Evolutionary conservation across 2,113 vertebrate genomes (phyloP).

Genomic region (Aleadryas rufinucha): DNA sequence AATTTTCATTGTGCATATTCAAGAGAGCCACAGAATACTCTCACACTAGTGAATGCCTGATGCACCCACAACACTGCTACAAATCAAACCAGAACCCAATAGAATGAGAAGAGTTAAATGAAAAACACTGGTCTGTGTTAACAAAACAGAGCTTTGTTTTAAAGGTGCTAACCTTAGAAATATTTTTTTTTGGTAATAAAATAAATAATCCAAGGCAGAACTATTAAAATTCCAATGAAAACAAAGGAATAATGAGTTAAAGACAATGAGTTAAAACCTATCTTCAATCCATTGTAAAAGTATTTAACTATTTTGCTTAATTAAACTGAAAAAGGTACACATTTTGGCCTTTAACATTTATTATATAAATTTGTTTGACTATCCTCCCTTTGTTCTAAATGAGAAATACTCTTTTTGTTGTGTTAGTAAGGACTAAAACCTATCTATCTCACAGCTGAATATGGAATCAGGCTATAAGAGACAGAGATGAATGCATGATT

Average conservation of each 20-base stretch:
- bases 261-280: neutral
- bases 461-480: neutral
- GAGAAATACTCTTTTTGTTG: neutral
- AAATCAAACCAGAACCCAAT: neutral
- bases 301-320: neutral
- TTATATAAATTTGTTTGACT: neutral
- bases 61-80: neutral
- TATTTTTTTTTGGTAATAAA: neutral
- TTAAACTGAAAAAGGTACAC: neutral
- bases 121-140: too few relatives aligned
- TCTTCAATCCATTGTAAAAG: neutral
- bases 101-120: neutral
- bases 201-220: neutral
- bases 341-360: neutral
- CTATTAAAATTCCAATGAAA: neutral
- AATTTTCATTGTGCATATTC: neutral
- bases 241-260: neutral
- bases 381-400: neutral
- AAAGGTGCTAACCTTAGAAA: neutral
- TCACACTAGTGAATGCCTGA: neutral
- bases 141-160: neutral
- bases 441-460: slow-evolving; percentile 2
- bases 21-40: neutral
- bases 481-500: slow-evolving; percentile 36
- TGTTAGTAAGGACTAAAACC: neutral